Evolutionary conservation across 2,113 vertebrate genomes (phyloP).

Genomic region (Motacilla alba): DNA sequence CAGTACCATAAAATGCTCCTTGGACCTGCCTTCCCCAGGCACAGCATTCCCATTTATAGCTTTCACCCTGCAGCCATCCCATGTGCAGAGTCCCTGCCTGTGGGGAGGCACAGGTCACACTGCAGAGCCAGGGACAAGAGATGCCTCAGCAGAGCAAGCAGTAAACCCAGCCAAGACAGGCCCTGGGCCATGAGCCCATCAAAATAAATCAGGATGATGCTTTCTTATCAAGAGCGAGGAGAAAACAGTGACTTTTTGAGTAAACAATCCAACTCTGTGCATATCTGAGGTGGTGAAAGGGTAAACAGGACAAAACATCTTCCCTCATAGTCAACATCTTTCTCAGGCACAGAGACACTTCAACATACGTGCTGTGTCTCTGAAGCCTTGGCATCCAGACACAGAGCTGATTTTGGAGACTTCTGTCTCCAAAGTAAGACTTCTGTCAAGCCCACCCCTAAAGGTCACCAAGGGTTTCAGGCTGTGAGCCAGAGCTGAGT

Average conservation of each 20-base stretch:
- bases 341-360: neutral
- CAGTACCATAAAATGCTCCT: neutral
- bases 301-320: neutral
- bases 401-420: neutral
- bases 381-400: neutral
- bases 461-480: neutral
- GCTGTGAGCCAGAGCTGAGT: neutral
- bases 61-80: neutral
- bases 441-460: neutral
- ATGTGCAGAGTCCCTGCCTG: accelerated
- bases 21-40: neutral
- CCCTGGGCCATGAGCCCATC: neutral
- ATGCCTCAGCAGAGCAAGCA: neutral
- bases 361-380: neutral
- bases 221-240: neutral
- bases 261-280: neutral
- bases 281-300: neutral
- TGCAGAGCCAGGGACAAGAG: neutral
- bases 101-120: accelerated
- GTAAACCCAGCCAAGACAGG: neutral
- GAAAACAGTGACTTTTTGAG: neutral
- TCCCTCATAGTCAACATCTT: neutral
- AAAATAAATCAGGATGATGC: neutral
- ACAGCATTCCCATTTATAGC: neutral
- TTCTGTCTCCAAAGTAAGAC: neutral